Conservation (phyloP, 2,888 invertebrate species). For the Stenodera caucasica region DNA sequence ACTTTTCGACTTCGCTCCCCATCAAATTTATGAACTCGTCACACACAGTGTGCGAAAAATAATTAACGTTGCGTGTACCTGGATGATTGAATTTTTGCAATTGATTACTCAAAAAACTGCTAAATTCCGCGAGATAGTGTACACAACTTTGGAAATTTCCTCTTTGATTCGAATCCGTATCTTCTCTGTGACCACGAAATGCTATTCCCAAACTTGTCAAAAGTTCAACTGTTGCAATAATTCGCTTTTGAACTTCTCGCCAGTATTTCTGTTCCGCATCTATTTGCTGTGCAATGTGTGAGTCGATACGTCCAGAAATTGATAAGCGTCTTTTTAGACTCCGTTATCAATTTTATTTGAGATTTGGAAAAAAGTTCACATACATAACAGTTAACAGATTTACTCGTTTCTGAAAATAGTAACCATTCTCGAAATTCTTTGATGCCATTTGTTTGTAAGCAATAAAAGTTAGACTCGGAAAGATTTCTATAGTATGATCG, state of each 20-base stretch:
- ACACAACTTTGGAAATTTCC: no score
- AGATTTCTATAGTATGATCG: no score
- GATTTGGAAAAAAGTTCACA: conserved; percentile 19
- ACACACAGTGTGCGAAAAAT: conserved; percentile 14
- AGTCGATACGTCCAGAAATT: conserved; percentile 18
- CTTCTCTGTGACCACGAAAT: conserved; percentile 33
- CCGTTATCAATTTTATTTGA: conserved; percentile 7
- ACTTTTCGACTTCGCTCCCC: conserved; percentile 34
- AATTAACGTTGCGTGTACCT: conserved; percentile 7
- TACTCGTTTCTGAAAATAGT: conserved; percentile 26
- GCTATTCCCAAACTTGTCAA: conserved; percentile 30
- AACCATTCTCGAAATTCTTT: conserved; percentile 17
- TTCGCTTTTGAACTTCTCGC: conserved; percentile 36
- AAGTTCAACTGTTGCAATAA: conserved; percentile 31
- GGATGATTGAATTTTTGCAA: conserved; percentile 25
- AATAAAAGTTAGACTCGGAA: no score
- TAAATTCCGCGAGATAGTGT: conserved; percentile 37
- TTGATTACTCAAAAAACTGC: conserved; percentile 41
- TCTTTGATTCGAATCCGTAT: no score
- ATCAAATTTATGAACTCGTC: conserved; percentile 41
- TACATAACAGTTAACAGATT: conserved; percentile 26
- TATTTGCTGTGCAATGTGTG: conserved; percentile 13
- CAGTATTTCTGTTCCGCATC: conserved; percentile 34
- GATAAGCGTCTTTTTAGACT: conserved; percentile 15
- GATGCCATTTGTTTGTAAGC: no score